Conservation (phyloP, 2,113 vertebrate species). For the Macaca nemestrina region DNA sequence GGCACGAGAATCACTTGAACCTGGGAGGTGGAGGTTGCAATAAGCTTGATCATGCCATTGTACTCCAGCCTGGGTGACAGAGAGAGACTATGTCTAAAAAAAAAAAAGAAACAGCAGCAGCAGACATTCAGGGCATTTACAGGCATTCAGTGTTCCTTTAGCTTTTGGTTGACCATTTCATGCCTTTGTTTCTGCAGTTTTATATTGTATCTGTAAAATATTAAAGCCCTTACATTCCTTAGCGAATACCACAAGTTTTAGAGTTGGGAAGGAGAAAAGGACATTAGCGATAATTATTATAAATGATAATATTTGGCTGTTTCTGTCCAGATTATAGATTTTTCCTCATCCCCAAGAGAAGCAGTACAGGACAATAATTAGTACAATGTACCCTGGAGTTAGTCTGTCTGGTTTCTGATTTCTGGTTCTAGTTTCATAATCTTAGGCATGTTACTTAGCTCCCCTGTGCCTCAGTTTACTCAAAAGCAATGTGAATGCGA, state of each 20-base stretch:
- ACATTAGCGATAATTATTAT: not conserved
- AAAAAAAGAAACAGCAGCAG: not conserved
- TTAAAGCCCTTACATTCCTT: not conserved
- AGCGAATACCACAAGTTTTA: not conserved
- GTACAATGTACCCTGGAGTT: not conserved
- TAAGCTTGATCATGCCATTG: no score
- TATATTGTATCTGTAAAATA: not conserved
- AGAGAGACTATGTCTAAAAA: no score
- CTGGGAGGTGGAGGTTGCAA: fast-evolving
- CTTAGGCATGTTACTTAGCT: not conserved
- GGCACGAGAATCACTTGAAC: no score
- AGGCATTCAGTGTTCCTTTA: not conserved
- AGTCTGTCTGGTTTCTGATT: not conserved
- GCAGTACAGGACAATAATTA: not conserved
- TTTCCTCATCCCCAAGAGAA: not conserved
- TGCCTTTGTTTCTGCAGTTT: not conserved
- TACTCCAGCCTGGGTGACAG: no score
- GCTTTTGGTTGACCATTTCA: not conserved
- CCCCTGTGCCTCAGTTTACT: not conserved
- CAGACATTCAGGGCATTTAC: not conserved
- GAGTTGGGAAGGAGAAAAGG: not conserved
- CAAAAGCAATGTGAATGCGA: not conserved
- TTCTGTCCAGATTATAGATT: not conserved
- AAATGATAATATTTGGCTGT: not conserved
- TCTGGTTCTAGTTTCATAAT: not conserved